Base-by-base conservation (phyloP, 2,797 vertebrate genomes). In the Odontamblyopus lacepedii region DNA sequence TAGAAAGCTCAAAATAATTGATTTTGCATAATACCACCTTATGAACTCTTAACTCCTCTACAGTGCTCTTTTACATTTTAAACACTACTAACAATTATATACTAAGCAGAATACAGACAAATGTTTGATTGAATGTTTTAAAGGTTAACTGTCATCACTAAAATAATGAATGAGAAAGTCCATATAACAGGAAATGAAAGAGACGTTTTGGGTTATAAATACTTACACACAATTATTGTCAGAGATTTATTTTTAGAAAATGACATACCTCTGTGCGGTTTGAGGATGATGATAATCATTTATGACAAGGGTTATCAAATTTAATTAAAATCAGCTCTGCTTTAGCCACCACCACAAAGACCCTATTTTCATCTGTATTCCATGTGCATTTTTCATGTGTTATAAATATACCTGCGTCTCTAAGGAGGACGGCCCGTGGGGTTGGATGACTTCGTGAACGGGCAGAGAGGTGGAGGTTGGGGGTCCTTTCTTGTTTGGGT, bases 401-500 rank as follows among this genome's bases (percentile, higher is more conserved):
- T 41, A n/a, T 50, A 65, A 6, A 70, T 83, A 82, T 83, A 98
- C 97, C 96, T 98, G 97, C 70, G 95, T 86, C 64, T 99, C 98
- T 76, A 90, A 81, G 76, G 93, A 83, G 70, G 96, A 84, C 23
- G 96, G 85, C n/a, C 92, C 85, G 78, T 95, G 93, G 63, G 96
- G 92, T 85, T 96, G 97, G 85, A 95, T 94, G 27, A 95, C 87
- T 89, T 99, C 98, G 5, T 98, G 97, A 72, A 93, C 94, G 74
- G 83, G 97, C 78, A 94, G 93, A 68, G 82, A 91, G 5, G 90
- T 77, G 68, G 91, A 72, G 1, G 89, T 35, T 1, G 87, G 80
- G 16, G 91, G 96, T 35, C 92, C 95, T 90, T 99, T 99, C 93
- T 99, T 99, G 84, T 94, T 94, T 80, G 96, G 96, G 72, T 94